Base-by-base conservation (phyloP, 2,888 invertebrate genomes). In the Phaedon cochleariae region DNA sequence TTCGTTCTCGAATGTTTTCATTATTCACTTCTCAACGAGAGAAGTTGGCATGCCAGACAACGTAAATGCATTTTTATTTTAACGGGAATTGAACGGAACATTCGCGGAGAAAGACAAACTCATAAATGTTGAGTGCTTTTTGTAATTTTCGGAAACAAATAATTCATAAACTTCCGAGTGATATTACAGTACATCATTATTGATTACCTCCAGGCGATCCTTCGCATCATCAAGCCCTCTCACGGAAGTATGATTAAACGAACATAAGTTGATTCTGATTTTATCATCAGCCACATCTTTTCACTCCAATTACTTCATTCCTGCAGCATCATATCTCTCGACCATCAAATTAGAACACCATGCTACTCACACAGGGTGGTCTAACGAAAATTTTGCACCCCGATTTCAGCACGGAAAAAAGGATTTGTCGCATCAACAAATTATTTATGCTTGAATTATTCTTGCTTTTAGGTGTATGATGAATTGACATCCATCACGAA, bases 81-180 rank as follows among this genome's bases (percentile, higher is more conserved):
- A 34, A 34, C 15, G 15, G 41, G 6, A 2, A n/a, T 1, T 15
- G n/a, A 15, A 10, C 15, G 15, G 41, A 41, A 15, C 12, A 41
- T 41, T 41, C n/a, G 4, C n/a, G 15, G 41, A 41, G 15, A 15
- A 22, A 20, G 20, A 48, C n/a, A 12, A 37, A 58, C 53, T 61
- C 61, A 63, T 65, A 65, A 67, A 64, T 64, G 67, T 64, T 59
- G 60, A 65, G 60, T 62, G 57, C 60, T 52, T 61, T 61, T 61
- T 31, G 61, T 54, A 31, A 62, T 55, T 59, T 65, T 54, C 29
- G 49, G 20, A 46, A 59, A 52, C 59, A 29, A 68, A 68, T 62
- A 52, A 62, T 60, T 68, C 52, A 62, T 49, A 29, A 41, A 64
- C 54, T 49, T 41, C 51, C 18, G 37, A 22, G 41, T 60, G 45